A percentile compares a stretch with the other conserved stretches of the same genome.
Conservation (phyloP, 2,888 invertebrate genomes). For the Griposia aprilina region DNA sequence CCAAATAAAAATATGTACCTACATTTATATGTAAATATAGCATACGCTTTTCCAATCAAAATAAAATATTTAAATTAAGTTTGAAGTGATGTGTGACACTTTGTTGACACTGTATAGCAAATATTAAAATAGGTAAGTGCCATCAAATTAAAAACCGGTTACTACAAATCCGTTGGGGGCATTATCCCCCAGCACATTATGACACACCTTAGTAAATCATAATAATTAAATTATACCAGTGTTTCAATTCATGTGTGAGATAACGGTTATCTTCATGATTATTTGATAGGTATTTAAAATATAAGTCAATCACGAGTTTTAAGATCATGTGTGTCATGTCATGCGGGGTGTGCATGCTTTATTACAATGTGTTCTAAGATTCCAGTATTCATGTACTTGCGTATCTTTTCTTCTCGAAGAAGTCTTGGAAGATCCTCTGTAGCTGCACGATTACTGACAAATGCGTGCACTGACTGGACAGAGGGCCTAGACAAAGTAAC, state of each 20-base stretch:
- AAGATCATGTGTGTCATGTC: constrained; percentile 7
- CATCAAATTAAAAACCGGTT: constrained; percentile 10
- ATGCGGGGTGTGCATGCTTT: constrained; percentile 23
- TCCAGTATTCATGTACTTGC: not conserved
- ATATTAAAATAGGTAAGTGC: constrained; percentile 7
- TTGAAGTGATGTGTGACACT: not conserved
- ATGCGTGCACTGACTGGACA: no score
- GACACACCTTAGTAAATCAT: not conserved
- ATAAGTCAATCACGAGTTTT: constrained; percentile 23
- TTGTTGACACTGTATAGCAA: constrained; percentile 3
- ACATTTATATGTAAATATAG: no score
- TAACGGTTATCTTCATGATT: constrained; percentile 30
- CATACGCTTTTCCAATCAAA: not conserved
- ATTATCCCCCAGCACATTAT: constrained; percentile 12
- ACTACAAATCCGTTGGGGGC: constrained; percentile 25
- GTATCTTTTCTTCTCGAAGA: not conserved
- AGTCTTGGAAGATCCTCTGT: not conserved
- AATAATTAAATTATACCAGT: constrained; percentile 20
- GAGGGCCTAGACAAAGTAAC: no score
- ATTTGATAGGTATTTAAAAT: constrained; percentile 22
- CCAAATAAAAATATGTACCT: no score
- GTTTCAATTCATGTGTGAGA: constrained; percentile 8
- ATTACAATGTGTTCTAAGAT: not conserved
- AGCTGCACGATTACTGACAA: no score
- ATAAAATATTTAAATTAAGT: not conserved